Base-by-base conservation (phyloP, 2,113 vertebrate species). In the Saccopteryx bilineata region DNA sequence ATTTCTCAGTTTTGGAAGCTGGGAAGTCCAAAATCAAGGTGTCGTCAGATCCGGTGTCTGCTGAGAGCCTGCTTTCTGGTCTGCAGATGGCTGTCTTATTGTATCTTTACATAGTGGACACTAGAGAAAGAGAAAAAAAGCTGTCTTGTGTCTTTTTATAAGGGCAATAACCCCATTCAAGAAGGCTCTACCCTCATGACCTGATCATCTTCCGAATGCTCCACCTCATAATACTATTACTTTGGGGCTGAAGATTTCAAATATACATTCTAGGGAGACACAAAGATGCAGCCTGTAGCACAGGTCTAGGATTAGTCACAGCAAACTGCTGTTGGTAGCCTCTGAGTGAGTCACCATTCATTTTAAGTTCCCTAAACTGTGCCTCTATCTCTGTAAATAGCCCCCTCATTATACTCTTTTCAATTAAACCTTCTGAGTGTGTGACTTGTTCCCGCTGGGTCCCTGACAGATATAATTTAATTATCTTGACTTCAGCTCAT, bases 401-500 rank as follows among this genome's bases (percentile, higher is more conserved):
- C 61, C 54, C 50, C 28, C 75, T 74, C 24, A 61, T 96, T 86
- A 80, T 26, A 18, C 65, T 65, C 48, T 91, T 88, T 96, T 96
- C 50, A 96, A 56, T 92, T 54, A 94, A 93, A 95, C 56, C 95
- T 96, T 90, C 88, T 19, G 56, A 90, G 85, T 50, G 14, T 84
- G 75, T 79, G 92, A 94, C 65, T 76, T 96, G 58, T 58, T 94
- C 81, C 80, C 31, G 60, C 76, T 92, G 90, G 60, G 54, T 94
- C 52, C 17, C 80, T 96, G 76, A 96, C 84, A 94, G 76, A 78
- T 87, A 74, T 65, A 92, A 80, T 90, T 92, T 96, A 90, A 95
- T 96, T 96, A 92, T 93, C 96, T 54, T 87, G 80, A 96, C 83
- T 96, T 95, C 39, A 83, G 90, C 52, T 94, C 90, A 93, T 97